Evolutionary conservation across 2,113 vertebrate genomes (phyloP).

Genomic region (Laticauda laticaudata): DNA sequence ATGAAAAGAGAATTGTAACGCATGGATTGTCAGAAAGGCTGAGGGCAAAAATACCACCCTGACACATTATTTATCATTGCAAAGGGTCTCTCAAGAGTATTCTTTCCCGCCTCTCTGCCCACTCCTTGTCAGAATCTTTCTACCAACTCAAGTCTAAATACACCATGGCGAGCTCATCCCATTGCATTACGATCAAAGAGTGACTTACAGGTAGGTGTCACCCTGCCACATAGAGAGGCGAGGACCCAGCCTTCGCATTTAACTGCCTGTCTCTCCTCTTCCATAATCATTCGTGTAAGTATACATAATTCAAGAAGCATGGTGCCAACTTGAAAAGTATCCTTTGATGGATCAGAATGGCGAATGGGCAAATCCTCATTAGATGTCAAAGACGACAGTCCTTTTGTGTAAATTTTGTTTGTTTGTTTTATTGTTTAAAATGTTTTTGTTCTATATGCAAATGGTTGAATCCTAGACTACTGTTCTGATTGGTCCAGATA

Average conservation of each 20-base stretch:
- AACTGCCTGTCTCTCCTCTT: slow-evolving; percentile 51
- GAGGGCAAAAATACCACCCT: slow-evolving; percentile 42
- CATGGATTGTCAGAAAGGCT: slow-evolving; percentile 49
- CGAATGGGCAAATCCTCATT: slow-evolving; percentile 60
- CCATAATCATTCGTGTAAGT: slow-evolving; percentile 63
- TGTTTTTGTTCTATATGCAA: too few species aligned
- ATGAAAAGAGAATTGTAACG: slow-evolving; percentile 60
- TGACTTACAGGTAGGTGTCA: slow-evolving; percentile 63
- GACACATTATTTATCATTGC: slow-evolving; percentile 51
- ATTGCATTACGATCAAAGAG: slow-evolving; percentile 63
- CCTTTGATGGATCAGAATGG: slow-evolving; percentile 54
- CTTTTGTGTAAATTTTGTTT: slow-evolving; percentile 21
- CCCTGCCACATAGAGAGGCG: slow-evolving; percentile 59
- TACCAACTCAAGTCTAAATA: slow-evolving; percentile 59
- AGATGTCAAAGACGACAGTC: slow-evolving; percentile 37
- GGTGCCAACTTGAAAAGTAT: slow-evolving; percentile 48
- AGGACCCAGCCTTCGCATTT: slow-evolving; percentile 61
- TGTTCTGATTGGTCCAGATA: too few species aligned
- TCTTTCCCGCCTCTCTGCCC: slow-evolving; percentile 50
- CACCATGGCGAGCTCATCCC: slow-evolving; percentile 59
- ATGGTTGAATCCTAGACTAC: too few species aligned
- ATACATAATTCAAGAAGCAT: slow-evolving; percentile 64
- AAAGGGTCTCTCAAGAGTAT: slow-evolving; percentile 58
- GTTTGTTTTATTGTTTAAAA: background rate
- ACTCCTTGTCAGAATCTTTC: slow-evolving; percentile 65